Percentiles rank a stretch among this genome's conserved stretches.
Evolutionary conservation across 2,113 vertebrate genomes (phyloP).

Genomic region (Crotalus helleri): DNA sequence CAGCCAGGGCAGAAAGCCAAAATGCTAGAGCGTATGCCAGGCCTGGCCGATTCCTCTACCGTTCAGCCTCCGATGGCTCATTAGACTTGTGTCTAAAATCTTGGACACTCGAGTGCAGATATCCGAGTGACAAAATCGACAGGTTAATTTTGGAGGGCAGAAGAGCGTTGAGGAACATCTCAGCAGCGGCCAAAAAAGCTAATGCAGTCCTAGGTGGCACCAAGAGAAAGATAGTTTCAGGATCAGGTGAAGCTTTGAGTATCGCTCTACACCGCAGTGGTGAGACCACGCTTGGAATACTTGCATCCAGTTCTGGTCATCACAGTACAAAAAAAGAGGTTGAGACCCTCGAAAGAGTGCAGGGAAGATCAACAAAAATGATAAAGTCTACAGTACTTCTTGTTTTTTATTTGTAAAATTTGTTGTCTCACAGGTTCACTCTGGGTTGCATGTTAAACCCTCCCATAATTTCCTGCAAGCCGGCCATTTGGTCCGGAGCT

Average conservation of each 20-base stretch:
- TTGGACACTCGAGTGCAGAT: background rate
- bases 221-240: too few relatives aligned
- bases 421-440: background rate
- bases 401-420: background rate
- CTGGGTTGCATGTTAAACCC: conserved; percentile 30
- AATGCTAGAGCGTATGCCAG: background rate
- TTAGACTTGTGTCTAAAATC: background rate
- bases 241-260: too few relatives aligned
- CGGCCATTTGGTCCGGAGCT: conserved; percentile 44
- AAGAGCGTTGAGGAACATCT: background rate
- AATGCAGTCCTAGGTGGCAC: background rate
- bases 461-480: conserved; percentile 32
- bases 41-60: background rate
- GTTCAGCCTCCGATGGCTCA: background rate
- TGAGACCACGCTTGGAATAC: too few relatives aligned
- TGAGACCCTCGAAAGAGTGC: too few relatives aligned
- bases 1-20: background rate
- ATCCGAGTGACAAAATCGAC: background rate
- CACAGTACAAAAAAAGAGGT: too few relatives aligned
- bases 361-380: too few relatives aligned
- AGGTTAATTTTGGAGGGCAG: background rate
- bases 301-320: too few relatives aligned
- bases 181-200: background rate
- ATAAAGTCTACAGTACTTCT: conserved; percentile 17
- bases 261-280: too few relatives aligned